Percentiles rank a stretch among this genome's conserved stretches.
phyloP scores from a whole-genome alignment of 2,113 vertebrate species.

The Morone chrysops region DNA sequence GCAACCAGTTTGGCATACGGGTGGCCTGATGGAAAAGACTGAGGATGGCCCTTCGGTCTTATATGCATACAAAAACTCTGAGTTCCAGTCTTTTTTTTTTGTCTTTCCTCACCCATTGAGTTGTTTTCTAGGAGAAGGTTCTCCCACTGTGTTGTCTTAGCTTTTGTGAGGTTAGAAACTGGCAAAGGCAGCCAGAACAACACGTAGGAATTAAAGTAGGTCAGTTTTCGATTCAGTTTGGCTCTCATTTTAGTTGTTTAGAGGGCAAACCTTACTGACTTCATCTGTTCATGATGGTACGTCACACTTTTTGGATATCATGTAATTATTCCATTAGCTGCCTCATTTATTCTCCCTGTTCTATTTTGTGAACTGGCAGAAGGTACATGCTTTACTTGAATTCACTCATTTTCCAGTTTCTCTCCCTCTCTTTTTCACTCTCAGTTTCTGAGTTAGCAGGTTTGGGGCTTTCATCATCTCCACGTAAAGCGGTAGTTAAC shows the following conservation, averaged over 20 bases:
- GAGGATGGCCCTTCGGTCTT: constrained; percentile 13
- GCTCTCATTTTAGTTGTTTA: constrained; percentile 22
- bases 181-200: constrained; percentile 12
- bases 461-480: constrained; percentile 68
- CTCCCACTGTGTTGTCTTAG: constrained; percentile 2
- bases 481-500: constrained; percentile 61
- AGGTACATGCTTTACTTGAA: not conserved
- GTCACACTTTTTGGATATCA: constrained; percentile 41
- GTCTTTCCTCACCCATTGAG: constrained; percentile 10
- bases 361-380: constrained; percentile 44
- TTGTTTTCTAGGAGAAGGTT: constrained; percentile 4
- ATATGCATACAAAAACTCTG: not conserved
- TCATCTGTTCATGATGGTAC: constrained; percentile 41
- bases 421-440: constrained; percentile 35
- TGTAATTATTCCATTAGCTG: constrained; percentile 59
- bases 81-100: not conserved
- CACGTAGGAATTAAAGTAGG: constrained; percentile 32
- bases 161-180: constrained; percentile 25
- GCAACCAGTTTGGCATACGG: constrained; percentile 21
- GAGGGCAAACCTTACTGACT: constrained; percentile 17
- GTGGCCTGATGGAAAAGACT: constrained; percentile 16
- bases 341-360: constrained; percentile 55
- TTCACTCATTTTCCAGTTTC: constrained; percentile 37
- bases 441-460: constrained; percentile 54
- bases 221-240: constrained; percentile 15